A percentile compares a stretch with the other conserved stretches of the same genome.
phyloP scores from a whole-genome alignment of 1,140 invertebrate species.

The Nasonia vitripennis region DNA sequence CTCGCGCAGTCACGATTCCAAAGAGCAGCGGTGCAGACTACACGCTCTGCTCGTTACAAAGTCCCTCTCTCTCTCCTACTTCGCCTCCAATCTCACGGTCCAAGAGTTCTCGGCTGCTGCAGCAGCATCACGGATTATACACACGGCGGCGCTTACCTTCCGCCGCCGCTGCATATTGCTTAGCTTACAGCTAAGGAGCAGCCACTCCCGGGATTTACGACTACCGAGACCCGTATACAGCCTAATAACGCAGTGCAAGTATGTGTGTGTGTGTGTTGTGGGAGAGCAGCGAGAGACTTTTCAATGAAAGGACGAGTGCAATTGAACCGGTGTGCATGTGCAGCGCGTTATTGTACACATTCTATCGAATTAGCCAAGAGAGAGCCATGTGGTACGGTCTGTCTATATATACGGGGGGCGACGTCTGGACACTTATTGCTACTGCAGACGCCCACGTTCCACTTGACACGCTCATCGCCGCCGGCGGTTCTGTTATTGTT shows the following conservation, averaged over 20 bases:
- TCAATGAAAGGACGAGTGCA: not conserved
- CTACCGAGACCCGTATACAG: not conserved
- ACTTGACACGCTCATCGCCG: not conserved
- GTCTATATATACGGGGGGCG: not conserved
- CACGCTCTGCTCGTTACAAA: slow-evolving; percentile 57
- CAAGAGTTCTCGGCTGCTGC: slow-evolving; percentile 34
- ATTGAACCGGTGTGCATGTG: too few species aligned
- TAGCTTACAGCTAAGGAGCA: not conserved
- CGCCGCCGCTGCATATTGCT: not conserved
- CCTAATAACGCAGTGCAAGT: not conserved
- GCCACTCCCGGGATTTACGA: not conserved
- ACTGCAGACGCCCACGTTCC: not conserved
- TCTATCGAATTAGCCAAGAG: too few species aligned
- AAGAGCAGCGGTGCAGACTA: slow-evolving; percentile 6
- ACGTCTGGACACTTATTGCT: not conserved
- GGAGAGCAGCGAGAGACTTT: not conserved
- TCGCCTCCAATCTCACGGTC: slow-evolving; percentile 57
- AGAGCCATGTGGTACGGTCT: not conserved
- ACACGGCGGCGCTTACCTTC: slow-evolving; percentile 4
- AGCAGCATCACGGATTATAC: slow-evolving; percentile 12
- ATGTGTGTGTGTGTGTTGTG: not conserved
- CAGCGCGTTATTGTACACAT: too few species aligned
- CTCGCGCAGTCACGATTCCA: slow-evolving; percentile 40
- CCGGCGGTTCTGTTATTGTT: not conserved
- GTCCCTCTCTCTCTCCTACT: slow-evolving; percentile 47